Percentiles rank a stretch among this genome's conserved stretches.
These are phyloP conservation scores for Drosophila mercatorum DNA, from an alignment of 2,888 invertebrate species.

Conservation along the genomic window DNA sequence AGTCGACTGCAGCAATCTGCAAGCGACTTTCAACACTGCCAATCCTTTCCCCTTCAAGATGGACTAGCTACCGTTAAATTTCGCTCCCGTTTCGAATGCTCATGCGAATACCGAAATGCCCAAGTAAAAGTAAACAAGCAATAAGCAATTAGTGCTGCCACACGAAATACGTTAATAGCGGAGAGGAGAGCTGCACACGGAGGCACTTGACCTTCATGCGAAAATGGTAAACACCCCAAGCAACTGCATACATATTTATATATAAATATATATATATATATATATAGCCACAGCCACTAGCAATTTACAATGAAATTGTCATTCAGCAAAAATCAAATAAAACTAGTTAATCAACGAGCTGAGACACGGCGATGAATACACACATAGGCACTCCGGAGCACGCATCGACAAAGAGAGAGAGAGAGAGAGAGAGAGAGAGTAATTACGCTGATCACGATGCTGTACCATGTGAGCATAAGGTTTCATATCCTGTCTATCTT, in stretches of 20 bases:
- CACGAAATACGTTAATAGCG: slow-evolving; percentile 45
- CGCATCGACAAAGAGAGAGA: slow-evolving; percentile 18
- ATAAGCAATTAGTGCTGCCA: slow-evolving; percentile 70
- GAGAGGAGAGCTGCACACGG: neutral
- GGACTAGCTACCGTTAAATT: slow-evolving; percentile 64
- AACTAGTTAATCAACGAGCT: slow-evolving; percentile 68
- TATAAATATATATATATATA: slow-evolving; percentile 13
- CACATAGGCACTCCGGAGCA: slow-evolving; percentile 26
- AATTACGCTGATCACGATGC: slow-evolving; percentile 45
- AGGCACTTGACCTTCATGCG: slow-evolving; percentile 51
- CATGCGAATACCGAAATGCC: slow-evolving; percentile 49
- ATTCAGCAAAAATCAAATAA: slow-evolving; percentile 73
- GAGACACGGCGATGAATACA: slow-evolving; percentile 54
- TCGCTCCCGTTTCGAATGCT: slow-evolving; percentile 57
- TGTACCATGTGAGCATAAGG: neutral
- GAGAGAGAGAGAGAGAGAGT: neutral
- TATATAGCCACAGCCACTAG: slow-evolving; percentile 34
- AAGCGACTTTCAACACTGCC: neutral
- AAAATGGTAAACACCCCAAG: slow-evolving; percentile 65
- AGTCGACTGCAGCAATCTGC: neutral
- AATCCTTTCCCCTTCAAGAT: slow-evolving; percentile 16
- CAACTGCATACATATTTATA: too few relatives aligned
- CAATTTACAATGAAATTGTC: slow-evolving; percentile 77
- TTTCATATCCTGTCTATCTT: too few relatives aligned
- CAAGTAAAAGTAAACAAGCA: slow-evolving; percentile 73